Evolutionary conservation across 2,888 invertebrate genomes (phyloP), one percentile per base, ranked within the genome.

Genomic region (Catocala nupta): DNA sequence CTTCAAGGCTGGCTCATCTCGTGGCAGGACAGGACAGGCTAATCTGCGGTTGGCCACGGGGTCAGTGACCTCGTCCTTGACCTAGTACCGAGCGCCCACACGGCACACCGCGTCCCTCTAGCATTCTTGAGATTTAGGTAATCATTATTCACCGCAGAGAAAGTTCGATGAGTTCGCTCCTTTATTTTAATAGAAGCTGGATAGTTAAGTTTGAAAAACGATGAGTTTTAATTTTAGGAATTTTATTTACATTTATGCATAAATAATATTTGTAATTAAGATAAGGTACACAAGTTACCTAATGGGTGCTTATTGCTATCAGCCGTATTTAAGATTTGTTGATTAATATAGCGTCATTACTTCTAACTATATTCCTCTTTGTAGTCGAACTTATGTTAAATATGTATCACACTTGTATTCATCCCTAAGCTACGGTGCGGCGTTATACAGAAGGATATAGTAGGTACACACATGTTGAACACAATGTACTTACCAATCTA

Each of bases 11-110:
- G 49, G 34, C 59, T 61, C 54, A 33, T 39, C 61, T 62, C 65
- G 42, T 47, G 56, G 54, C 39, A 33, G 51, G 53, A 48, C 59
- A 50, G 52, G 52, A 44, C 16, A 45, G 49, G 25, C 44, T 60
- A 43, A 49, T 59, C 62, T 56, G 82, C 81, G 76, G 75, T 81
- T 70, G 77, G 80, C 77, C 63, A 68, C 59, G 70, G 77, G 89
- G 89, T 89, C 78, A 89, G 43, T 86, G 89, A 87, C 88, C 90
- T 86, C 80, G 83, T 84, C 90, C 92, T 91, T 92, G 92, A 88
- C 91, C 91, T 81, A 90, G 75, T 82, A 62, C 50, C 63, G 52
- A 43, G 58, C 70, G 63, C 62, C 71, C 69, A 66, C 25, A 25
- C 25, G 36, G 6, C 36, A 39, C 36, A 39, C 9, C 36, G 6